A percentile compares a stretch with the other conserved stretches of the same genome.
Conservation (phyloP, 2,888 invertebrate species). For the Pterostichus niger region DNA sequence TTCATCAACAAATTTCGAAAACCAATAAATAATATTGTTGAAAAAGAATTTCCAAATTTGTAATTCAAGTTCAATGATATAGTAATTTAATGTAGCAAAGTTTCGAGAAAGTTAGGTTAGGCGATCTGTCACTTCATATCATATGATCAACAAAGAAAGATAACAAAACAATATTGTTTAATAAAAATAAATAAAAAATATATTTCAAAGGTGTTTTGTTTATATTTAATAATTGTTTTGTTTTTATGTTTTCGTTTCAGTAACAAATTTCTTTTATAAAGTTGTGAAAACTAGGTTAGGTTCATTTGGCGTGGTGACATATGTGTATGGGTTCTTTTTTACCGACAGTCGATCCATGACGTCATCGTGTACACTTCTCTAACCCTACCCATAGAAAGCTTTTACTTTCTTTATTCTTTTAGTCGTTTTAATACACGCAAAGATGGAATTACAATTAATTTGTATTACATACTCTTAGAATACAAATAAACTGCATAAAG, state of each 20-base stretch:
- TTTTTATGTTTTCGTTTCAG: neutral
- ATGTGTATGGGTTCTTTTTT: conserved; percentile 41
- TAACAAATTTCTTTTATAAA: conserved; percentile 1
- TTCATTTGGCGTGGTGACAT: conserved; percentile 27
- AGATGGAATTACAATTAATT: conserved; percentile 15
- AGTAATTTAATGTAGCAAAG: neutral
- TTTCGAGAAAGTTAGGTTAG: conserved; percentile 46
- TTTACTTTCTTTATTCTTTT: conserved; percentile 66
- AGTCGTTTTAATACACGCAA: conserved; percentile 24
- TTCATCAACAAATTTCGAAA: no score
- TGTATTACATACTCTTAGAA: neutral
- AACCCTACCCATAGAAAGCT: conserved; percentile 61
- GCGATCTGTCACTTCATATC: neutral
- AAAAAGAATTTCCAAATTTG: conserved; percentile 13
- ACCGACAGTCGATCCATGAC: conserved; percentile 50
- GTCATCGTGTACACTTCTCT: conserved; percentile 50
- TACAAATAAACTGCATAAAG: no score
- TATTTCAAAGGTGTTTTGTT: conserved; percentile 10
- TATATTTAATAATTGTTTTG: conserved; percentile 1
- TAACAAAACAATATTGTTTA: conserved; percentile 3
- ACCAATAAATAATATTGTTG: conserved; percentile 22
- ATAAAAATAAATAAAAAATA: neutral
- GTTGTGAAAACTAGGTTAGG: conserved; percentile 53
- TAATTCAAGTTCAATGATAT: conserved; percentile 47
- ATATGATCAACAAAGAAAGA: conserved; percentile 8